phyloP scores from a whole-genome alignment of 2,797 vertebrate species.

The Phylloscopus collybita region DNA sequence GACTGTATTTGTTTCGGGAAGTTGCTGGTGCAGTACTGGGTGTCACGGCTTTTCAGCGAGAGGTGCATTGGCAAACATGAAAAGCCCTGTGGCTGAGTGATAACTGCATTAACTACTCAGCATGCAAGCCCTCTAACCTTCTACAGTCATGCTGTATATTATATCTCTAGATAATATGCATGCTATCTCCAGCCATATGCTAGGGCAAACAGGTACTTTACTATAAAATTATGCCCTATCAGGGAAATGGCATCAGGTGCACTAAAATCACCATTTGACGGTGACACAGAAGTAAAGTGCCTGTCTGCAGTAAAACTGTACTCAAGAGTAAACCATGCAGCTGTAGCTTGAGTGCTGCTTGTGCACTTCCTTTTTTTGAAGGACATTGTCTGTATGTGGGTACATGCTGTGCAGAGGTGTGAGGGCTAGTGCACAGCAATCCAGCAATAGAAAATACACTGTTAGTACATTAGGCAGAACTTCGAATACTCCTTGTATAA shows the following conservation, averaged over 20 bases:
- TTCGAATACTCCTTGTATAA: not conserved
- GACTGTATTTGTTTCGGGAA: not conserved
- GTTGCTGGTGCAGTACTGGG: not conserved
- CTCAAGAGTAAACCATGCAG: rapidly evolving
- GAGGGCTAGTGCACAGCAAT: not conserved
- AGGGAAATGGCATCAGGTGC: not conserved
- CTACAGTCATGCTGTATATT: not conserved
- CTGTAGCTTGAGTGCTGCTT: not conserved
- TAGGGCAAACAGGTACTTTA: not conserved
- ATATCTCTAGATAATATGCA: not conserved
- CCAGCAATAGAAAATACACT: not conserved
- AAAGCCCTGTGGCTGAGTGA: not conserved
- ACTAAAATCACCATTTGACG: not conserved
- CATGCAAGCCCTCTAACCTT: not conserved
- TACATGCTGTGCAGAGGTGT: not conserved
- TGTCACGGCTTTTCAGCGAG: not conserved
- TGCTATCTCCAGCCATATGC: not conserved
- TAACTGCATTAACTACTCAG: not conserved
- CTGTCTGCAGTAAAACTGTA: not conserved
- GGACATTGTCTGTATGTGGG: not conserved
- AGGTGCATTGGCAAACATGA: not conserved
- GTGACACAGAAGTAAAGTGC: not conserved
- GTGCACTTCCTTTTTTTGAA: not conserved
- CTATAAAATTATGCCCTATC: not conserved
- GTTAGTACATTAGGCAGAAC: not conserved